A percentile compares a stretch with the other conserved stretches of the same genome.
Conservation (phyloP, 64 coral and sea anemone species). For the Actinia tenebrosa region DNA sequence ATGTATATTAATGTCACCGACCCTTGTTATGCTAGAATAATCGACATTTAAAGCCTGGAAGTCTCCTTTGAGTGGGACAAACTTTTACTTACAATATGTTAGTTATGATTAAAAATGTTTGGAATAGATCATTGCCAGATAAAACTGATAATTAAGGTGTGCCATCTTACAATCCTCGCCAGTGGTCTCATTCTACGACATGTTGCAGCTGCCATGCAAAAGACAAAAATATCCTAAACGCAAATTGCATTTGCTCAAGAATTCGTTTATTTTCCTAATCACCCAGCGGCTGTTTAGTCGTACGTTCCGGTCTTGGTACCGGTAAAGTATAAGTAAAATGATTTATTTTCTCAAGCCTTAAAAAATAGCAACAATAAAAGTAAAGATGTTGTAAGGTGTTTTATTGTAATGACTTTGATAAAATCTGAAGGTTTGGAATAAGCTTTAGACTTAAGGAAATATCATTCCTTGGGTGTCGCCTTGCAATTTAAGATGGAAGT, state of each 20-base stretch:
- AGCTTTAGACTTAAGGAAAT: not conserved
- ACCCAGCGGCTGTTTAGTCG: not conserved
- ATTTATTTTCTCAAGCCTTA: not conserved
- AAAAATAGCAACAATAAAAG: not conserved
- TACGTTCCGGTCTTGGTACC: not conserved
- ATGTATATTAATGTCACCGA: not conserved
- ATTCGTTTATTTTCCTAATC: not conserved
- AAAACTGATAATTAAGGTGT: not conserved
- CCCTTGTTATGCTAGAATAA: not conserved
- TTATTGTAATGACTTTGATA: not conserved
- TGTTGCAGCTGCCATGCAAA: not conserved
- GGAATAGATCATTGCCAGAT: not conserved
- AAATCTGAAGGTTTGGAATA: constrained; percentile 5
- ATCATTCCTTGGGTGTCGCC: not conserved
- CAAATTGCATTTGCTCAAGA: not conserved
- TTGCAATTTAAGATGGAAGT: not conserved
- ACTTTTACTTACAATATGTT: not conserved
- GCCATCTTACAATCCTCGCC: not conserved
- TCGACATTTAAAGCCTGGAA: not conserved
- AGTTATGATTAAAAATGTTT: constrained; percentile 6
- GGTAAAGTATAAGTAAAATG: not conserved
- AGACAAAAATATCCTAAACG: not conserved
- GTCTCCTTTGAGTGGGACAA: not conserved
- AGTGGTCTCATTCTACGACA: not conserved
- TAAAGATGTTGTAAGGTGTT: not conserved